Evolutionary conservation across 2,797 vertebrate species (phyloP), one percentile per base, ranked within the genome.

Genomic region (Anguilla megastoma): DNA sequence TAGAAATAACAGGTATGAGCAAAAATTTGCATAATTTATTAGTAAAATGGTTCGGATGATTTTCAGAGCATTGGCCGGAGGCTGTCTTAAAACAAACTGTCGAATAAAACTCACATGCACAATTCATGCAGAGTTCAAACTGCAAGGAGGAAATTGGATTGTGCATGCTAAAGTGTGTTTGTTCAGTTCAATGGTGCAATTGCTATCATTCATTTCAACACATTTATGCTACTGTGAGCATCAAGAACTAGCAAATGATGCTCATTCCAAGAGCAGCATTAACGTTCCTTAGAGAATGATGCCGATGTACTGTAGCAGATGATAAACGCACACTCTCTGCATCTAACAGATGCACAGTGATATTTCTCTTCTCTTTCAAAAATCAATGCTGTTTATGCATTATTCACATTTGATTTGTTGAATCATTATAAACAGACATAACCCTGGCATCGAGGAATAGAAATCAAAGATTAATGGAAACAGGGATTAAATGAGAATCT

Each of bases 391-490:
- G 16, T 63, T 33, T 83, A 90, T 93, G 89, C 87, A 91, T 93
- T 93, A 95, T 94, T 93, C 91, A 94, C 92, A 58, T 88, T 89
- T 58, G 85, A 90, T 87, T 87, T 86, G 85, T 89, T 90, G 89
- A 89, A 91, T 89, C 90, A 92, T 90, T 89, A 89, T 88, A 88
- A 88, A 80, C 0, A 86, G 89, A 89, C 85, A 30, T 85, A 89
- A 84, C 45, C 82, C 48, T 18, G 71, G 63, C 71, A 74, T 83
- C 69, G 90, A 91, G 82, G 85, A 87, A 54, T 83, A 58, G 85
- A 87, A 88, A 88, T 88, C 4, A 74, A 91, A 91, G 91, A 93
- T 91, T 66, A 93, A 93, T 92, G 89, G 54, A 84, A 82, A 82
- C 41, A 24, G 80, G 7, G 45, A 87, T 90, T 91, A 90, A 88